These are phyloP conservation scores for Cinclus cinclus DNA, from an alignment of 2,113 vertebrate species.

Conservation along the genomic window DNA sequence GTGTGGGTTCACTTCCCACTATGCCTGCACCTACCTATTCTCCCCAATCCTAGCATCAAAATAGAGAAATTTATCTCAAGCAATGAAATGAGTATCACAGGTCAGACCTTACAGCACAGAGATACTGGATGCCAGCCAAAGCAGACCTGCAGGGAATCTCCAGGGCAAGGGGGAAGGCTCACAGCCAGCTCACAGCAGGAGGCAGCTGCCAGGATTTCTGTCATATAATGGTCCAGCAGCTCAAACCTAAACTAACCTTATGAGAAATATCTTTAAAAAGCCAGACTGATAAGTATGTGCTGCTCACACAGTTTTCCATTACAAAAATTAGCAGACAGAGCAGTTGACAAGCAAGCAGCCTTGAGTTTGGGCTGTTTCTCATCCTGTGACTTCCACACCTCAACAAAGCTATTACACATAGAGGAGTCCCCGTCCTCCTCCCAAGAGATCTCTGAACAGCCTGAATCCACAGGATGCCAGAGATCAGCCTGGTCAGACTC, in stretches of 20 bases:
- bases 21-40: neutral
- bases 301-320: neutral
- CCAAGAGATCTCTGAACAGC: neutral
- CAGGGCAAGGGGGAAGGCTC: neutral
- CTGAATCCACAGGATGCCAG: neutral
- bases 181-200: neutral
- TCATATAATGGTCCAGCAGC: neutral
- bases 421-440: neutral
- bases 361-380: neutral
- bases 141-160: neutral
- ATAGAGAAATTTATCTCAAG: neutral
- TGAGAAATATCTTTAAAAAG: neutral
- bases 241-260: neutral
- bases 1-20: neutral
- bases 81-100: fast-evolving
- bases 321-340: neutral
- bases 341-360: neutral
- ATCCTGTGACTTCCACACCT: neutral
- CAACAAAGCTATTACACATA: neutral
- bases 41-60: neutral
- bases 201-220: neutral
- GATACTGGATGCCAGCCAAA: neutral
- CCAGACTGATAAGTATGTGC: neutral
- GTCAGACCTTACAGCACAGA: neutral
- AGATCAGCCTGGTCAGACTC: neutral